Percentiles rank a stretch among this genome's conserved stretches.
These are phyloP conservation scores for Pecten maximus DNA, from an alignment of 2,888 invertebrate species.

Conservation along the genomic window DNA sequence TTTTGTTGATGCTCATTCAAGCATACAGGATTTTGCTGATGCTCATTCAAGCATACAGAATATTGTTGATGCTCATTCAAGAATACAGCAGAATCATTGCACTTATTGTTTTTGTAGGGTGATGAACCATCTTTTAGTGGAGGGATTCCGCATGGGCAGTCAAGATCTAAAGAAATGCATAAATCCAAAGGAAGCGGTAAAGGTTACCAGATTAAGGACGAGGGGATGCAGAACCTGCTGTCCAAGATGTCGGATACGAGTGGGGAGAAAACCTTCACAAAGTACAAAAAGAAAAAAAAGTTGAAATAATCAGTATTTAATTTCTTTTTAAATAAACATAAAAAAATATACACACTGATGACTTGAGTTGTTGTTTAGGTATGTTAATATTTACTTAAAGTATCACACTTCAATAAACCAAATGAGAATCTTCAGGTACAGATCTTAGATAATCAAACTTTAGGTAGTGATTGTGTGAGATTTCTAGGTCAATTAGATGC, in stretches of 20 bases:
- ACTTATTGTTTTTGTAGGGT: not conserved
- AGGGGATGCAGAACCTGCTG: not conserved
- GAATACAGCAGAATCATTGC: not conserved
- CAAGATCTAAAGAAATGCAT: not conserved
- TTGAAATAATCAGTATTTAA: not conserved
- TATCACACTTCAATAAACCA: not conserved
- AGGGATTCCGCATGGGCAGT: not conserved
- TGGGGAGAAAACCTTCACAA: not conserved
- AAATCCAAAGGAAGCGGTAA: not conserved
- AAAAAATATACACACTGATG: not conserved
- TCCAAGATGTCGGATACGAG: not conserved
- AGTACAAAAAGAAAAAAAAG: conserved; percentile 2
- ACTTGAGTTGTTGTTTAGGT: not conserved
- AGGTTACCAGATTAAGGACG: not conserved
- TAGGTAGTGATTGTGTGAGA: not conserved
- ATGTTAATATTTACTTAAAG: not conserved
- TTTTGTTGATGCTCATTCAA: no score
- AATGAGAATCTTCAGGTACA: not conserved
- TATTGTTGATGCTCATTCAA: not conserved
- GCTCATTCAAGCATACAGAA: not conserved
- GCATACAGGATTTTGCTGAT: not conserved
- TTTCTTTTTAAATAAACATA: not conserved
- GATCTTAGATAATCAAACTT: not conserved
- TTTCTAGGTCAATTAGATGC: not conserved
- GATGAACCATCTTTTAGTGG: not conserved